A percentile compares a stretch with the other conserved stretches of the same genome.
phyloP scores from a whole-genome alignment of 2,797 vertebrate species.

The Danio choprae region DNA sequence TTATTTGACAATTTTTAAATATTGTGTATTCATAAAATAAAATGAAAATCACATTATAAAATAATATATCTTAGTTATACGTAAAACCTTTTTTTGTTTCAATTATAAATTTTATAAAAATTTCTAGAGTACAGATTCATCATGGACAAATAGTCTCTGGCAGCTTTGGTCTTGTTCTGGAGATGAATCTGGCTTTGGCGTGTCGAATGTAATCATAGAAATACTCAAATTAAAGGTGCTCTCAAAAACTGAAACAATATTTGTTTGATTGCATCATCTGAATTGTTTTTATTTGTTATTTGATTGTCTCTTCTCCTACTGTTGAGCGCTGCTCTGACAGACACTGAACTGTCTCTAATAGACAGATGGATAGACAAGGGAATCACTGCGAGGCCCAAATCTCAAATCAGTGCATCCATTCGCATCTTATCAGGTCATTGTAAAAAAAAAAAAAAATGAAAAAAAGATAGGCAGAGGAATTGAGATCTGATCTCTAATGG shows the following conservation, averaged over 20 bases:
- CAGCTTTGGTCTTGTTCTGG: not conserved
- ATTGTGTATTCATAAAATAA: no score
- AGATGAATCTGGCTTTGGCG: not conserved
- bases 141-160: constrained; percentile 9
- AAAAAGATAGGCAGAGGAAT: constrained; percentile 26
- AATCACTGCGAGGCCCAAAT: constrained; percentile 50
- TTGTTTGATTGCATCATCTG: constrained; percentile 56
- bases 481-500: not conserved
- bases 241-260: constrained; percentile 43
- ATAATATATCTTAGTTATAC: no score
- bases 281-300: constrained; percentile 19
- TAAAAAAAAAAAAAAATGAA: constrained; percentile 46
- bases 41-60: no score
- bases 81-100: not conserved
- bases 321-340: constrained; percentile 51
- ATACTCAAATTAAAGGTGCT: constrained; percentile 43
- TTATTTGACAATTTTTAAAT: no score
- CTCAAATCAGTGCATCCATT: constrained; percentile 55
- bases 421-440: constrained; percentile 47
- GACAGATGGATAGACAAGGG: constrained; percentile 43
- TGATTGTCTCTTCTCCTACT: constrained; percentile 27
- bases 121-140: not conserved
- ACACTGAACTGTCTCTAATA: constrained; percentile 38
- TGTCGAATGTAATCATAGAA: constrained; percentile 34
- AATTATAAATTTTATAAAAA: not conserved